Evolutionary conservation across 2,888 invertebrate genomes (phyloP), one percentile per base, ranked within the genome.

Genomic region (Neoascia interrupta): DNA sequence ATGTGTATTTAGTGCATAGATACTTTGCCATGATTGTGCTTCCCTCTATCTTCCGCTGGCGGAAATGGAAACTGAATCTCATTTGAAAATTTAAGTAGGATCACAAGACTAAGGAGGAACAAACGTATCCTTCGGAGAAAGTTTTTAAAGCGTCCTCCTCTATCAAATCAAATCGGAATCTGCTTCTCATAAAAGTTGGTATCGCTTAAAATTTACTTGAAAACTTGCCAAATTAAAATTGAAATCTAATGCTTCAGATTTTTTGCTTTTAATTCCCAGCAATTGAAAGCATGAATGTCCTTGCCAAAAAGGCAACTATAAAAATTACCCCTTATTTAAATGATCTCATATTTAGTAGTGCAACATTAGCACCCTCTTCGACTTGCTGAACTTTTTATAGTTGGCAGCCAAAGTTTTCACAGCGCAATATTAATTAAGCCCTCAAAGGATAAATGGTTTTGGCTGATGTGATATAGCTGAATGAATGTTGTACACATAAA

Each of bases 391-490:
- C 28, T 37, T 28, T 54, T 13, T 39, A 56, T n/a, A 47, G 10
- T 16, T 49, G n/a, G 16, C 16, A 58, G 68, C 49, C 56, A 51
- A 49, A 21, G 23, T 26, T 41, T 58, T 39, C 26, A 63, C 31
- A 43, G 36, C 31, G 47, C 53, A 60, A 36, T 60, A 69, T 60
- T 69, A 69, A 60, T 53, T 60, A 53, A 61, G 21, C n/a, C 28
- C 31, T 63, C 23, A 60, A 34, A 37, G 34, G 19, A 10, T 47
- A 3, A 45, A 39, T 53, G 36, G 21, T 54, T 39, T 19, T 5
- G n/a, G 8, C 39, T 39, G 28, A 49, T 39, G 21, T 18, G 5
- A 18, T 6, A 39, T 23, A 31, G 26, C 26, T 8, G 15, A 16
- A 28, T 15, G 37, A 1, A 1, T 11, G 23, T 49, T 23, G 5